Base-by-base conservation (phyloP, 2,797 vertebrate species). In the Hapalemur alaotrensis region DNA sequence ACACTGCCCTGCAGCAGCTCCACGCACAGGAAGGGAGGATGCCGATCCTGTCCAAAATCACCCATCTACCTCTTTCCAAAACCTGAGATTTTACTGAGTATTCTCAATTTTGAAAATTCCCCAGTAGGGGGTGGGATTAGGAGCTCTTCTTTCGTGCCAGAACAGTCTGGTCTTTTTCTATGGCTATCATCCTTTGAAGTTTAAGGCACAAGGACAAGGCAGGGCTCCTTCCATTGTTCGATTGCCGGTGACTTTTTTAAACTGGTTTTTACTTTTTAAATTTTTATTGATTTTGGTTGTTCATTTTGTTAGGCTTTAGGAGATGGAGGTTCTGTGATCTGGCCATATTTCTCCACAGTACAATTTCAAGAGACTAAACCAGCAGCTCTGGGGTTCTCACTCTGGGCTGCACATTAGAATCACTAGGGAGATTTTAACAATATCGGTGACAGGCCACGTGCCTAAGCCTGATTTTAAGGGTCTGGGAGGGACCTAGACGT, bases 21-120 rank as follows among this genome's bases (percentile, higher is more conserved):
- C 41, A 30, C 35, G 63, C 69, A 38, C 46, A 87, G 52, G 32
- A 88, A 85, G 83, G 41, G 92, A 78, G 32, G n/a, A 50, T 73
- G 35, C 13, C 28, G 11, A 12, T 48, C 28, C 12, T 78, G 32
- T 43, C 52, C 7, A 25, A 52, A 22, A 14, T 41, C 28, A 41
- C 14, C 32, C 52, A 67, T n/a, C 54, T 43, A 52, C 46, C 91
- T 59, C 76, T 23, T 93, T 86, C 38, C 67, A 46, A 88, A 87
- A 23, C 4, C 65, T 35, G 75, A 79, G 38, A 43, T 48, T 83
- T 75, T 52, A 80, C 41, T 38, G 76, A 90, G 32, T 28, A 88
- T 65, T 94, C 48, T n/a, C 18, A 11, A 80, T 70, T 93, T 89
- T 81, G 50, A 54, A 72, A 86, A 89, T n/a, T 89, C 78, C 59